phyloP scores from a whole-genome alignment of 2,113 vertebrate species.

The Himantopus leucocephalus region DNA sequence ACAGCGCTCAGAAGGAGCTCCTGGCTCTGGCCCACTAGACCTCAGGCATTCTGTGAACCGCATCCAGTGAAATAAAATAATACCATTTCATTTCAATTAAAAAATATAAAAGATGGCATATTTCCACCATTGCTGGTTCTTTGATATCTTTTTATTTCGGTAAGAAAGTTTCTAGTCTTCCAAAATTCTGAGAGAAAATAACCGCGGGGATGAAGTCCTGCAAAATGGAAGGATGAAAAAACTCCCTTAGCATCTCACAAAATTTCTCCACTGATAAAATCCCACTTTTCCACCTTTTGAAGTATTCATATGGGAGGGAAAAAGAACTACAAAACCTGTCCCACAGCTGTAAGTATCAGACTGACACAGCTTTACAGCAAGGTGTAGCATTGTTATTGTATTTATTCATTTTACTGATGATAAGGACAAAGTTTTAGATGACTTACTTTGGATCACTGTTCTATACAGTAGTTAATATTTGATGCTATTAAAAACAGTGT shows the following conservation, averaged over 20 bases:
- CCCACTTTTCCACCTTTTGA: neutral
- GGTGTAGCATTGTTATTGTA: neutral
- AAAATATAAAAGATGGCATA: neutral
- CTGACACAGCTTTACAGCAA: neutral
- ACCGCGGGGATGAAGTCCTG: neutral
- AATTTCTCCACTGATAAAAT: neutral
- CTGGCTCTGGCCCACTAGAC: neutral
- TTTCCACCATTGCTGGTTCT: neutral
- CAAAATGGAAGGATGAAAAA: neutral
- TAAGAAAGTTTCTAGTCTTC: neutral
- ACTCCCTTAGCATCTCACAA: neutral
- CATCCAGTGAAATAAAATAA: neutral
- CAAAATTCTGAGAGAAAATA: neutral
- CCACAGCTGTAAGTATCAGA: neutral
- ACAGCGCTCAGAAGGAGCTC: neutral
- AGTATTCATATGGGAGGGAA: neutral
- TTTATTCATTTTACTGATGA: slow-evolving; percentile 9
- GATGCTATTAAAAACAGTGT: neutral
- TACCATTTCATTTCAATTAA: neutral
- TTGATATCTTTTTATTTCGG: neutral
- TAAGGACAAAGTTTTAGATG: neutral
- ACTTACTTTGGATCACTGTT: neutral
- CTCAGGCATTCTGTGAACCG: neutral
- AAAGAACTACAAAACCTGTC: neutral
- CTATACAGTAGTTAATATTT: neutral